A percentile compares a stretch with the other conserved stretches of the same genome.
phyloP scores from a whole-genome alignment of 2,113 vertebrate genomes.

The Carassius gibelio region DNA sequence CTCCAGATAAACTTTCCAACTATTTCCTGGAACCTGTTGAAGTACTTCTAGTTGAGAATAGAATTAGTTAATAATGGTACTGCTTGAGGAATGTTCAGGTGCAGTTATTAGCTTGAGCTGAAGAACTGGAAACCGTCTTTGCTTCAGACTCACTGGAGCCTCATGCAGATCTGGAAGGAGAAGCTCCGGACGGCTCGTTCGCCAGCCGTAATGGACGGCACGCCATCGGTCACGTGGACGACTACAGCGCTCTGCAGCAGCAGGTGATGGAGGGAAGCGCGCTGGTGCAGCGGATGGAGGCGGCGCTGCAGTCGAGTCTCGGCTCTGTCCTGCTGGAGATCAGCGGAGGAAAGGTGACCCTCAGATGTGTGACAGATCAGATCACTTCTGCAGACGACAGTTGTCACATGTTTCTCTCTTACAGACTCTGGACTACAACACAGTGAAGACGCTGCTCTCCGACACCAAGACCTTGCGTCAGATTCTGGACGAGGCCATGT shows the following conservation, averaged over 20 bases:
- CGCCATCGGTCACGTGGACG: constrained; percentile 78
- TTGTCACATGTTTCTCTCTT: neutral
- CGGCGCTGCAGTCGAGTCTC: constrained; percentile 68
- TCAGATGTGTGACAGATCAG: neutral
- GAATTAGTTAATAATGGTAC: neutral
- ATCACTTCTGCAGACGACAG: neutral
- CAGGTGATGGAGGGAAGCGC: constrained; percentile 82
- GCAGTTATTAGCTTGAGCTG: neutral
- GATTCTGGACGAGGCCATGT: constrained; percentile 80
- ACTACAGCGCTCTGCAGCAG: constrained; percentile 84
- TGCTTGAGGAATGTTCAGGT: neutral
- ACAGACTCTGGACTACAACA: constrained; percentile 71
- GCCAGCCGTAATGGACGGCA: constrained; percentile 81
- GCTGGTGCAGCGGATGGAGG: constrained; percentile 79
- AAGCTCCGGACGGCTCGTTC: constrained; percentile 71
- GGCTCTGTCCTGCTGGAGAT: constrained; percentile 60
- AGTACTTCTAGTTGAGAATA: neutral
- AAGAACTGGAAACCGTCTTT: neutral
- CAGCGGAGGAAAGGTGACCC: constrained; percentile 64
- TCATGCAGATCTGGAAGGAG: constrained; percentile 76
- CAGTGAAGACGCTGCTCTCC: constrained; percentile 73
- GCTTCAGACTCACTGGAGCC: constrained; percentile 70
- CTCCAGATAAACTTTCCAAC: neutral
- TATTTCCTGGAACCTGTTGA: neutral
- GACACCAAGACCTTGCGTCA: constrained; percentile 78